Evolutionary conservation across 2,797 vertebrate species (phyloP).

Genomic region (Sebastes umbrosus): DNA sequence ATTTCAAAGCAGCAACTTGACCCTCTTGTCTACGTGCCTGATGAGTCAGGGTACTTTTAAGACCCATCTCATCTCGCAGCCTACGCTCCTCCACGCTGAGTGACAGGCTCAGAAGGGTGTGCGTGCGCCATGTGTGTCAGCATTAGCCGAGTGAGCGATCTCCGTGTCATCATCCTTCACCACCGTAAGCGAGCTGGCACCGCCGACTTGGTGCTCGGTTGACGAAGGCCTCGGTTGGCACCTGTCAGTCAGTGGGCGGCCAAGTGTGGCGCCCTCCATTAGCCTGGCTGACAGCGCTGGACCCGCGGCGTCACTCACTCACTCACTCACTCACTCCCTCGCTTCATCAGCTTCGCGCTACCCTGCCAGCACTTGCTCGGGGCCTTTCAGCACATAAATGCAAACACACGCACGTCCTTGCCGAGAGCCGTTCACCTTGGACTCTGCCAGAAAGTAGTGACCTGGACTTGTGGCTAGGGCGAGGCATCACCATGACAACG

Average conservation of each 20-base stretch:
- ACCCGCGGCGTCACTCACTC: slow-evolving; percentile 59
- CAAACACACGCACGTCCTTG: background rate
- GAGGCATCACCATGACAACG: slow-evolving; percentile 34
- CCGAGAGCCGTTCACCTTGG: slow-evolving; percentile 46
- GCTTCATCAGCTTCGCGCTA: slow-evolving; percentile 44
- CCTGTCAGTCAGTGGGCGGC: slow-evolving; percentile 74
- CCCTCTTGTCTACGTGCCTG: slow-evolving; percentile 42
- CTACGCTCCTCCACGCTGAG: slow-evolving; percentile 34
- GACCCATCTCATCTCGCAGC: slow-evolving; percentile 41
- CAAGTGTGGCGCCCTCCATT: slow-evolving; percentile 73
- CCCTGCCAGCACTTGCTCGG: slow-evolving; percentile 25
- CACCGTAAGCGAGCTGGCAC: slow-evolving; percentile 48
- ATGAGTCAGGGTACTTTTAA: slow-evolving; percentile 49
- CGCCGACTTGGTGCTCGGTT: slow-evolving; percentile 16
- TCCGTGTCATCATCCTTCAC: slow-evolving; percentile 53
- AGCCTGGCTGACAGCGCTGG: slow-evolving; percentile 69
- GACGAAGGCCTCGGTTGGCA: slow-evolving; percentile 57
- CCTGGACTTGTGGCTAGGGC: background rate
- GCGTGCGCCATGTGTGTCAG: slow-evolving; percentile 51
- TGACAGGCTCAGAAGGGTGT: slow-evolving; percentile 49
- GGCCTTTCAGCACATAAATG: slow-evolving; percentile 21
- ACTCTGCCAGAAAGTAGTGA: slow-evolving; percentile 28
- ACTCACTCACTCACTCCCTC: slow-evolving; percentile 56
- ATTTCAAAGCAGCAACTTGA: slow-evolving; percentile 66
- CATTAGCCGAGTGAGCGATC: slow-evolving; percentile 56